Evolutionary conservation across 2,888 invertebrate species (phyloP).

Genomic region (Andrena marginata): DNA sequence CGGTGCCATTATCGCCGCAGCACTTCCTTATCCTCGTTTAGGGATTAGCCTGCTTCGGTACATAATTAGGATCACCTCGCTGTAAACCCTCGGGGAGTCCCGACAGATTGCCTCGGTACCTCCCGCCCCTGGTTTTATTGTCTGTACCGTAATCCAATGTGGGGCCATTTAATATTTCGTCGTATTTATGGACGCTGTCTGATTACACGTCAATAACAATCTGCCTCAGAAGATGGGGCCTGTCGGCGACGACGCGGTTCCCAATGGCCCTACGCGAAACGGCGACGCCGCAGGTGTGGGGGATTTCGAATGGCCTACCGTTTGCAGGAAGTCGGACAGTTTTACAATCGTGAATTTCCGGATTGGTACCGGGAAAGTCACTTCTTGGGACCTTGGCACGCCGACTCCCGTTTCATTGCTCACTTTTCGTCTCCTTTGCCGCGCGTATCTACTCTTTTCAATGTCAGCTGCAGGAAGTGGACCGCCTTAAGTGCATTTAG

Average conservation of each 20-base stretch:
- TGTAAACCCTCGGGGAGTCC: neutral
- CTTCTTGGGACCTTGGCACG: neutral
- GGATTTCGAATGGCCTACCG: neutral
- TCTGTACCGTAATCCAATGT: neutral
- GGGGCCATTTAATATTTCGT: neutral
- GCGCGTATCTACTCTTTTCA: neutral
- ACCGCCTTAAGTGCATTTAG: neutral
- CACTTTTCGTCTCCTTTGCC: neutral
- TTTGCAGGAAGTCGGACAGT: neutral
- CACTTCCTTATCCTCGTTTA: neutral
- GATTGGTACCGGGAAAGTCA: constrained; percentile 23
- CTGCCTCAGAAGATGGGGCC: neutral
- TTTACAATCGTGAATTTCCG: constrained; percentile 19
- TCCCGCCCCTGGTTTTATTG: neutral
- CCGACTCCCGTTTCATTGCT: neutral
- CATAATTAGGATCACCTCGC: constrained; percentile 25
- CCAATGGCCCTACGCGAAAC: neutral
- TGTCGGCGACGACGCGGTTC: neutral
- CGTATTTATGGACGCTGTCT: neutral
- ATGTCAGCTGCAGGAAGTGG: neutral
- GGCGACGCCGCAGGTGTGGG: neutral
- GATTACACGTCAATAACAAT: constrained; percentile 28
- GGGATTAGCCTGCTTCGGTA: constrained; percentile 20
- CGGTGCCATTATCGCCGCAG: neutral
- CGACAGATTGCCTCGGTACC: neutral